Conservation (phyloP, 1,140 invertebrate genomes). For the Zaprionus lachaisei region DNA sequence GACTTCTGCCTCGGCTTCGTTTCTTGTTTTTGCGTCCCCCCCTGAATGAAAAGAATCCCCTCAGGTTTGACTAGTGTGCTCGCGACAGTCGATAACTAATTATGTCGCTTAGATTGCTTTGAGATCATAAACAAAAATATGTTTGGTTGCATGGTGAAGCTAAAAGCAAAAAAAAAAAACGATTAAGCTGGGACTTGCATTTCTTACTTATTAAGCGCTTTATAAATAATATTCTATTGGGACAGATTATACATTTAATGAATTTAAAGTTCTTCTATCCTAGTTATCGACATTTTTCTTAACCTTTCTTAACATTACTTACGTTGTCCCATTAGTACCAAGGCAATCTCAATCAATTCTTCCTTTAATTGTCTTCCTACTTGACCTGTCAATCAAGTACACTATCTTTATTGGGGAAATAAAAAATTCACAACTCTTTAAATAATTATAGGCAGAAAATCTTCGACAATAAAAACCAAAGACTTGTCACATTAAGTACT, state of each 20-base stretch:
- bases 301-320: neutral
- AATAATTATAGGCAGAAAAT: neutral
- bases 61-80: constrained; percentile 13
- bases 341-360: neutral
- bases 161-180: neutral
- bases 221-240: too few relatives aligned
- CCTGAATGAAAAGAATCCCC: neutral
- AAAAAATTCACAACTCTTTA: neutral
- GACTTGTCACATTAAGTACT: neutral
- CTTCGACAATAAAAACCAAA: neutral
- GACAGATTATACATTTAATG: too few relatives aligned
- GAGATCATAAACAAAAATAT: constrained; percentile 6
- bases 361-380: neutral
- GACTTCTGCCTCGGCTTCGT: neutral
- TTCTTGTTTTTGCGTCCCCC: neutral
- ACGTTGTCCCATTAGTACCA: too few relatives aligned
- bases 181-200: too few relatives aligned
- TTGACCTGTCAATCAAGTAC: neutral
- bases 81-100: constrained; percentile 41
- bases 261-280: too few relatives aligned
- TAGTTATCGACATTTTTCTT: too few relatives aligned
- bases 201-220: too few relatives aligned
- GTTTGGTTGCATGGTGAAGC: neutral
- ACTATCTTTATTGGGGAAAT: neutral
- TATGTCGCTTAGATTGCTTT: constrained; percentile 49